A percentile compares a stretch with the other conserved stretches of the same genome.
phyloP scores from a whole-genome alignment of 2,113 vertebrate species.

The Australoheros scitulus region DNA sequence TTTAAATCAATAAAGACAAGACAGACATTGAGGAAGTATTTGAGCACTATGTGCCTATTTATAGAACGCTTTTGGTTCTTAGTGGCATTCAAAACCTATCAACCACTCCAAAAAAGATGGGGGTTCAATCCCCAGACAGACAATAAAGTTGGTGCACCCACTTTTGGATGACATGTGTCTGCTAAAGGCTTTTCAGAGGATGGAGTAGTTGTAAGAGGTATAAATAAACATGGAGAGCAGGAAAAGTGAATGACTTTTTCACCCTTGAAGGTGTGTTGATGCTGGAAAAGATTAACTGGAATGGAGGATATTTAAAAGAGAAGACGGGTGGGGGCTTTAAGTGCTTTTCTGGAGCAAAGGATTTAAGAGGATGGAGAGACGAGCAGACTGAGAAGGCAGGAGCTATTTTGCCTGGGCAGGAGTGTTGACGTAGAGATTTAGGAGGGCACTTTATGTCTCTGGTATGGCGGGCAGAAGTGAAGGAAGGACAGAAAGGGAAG shows the following conservation, averaged over 20 bases:
- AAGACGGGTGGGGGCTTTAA: neutral
- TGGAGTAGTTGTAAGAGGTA: neutral
- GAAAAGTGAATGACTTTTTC: slow-evolving; percentile 1
- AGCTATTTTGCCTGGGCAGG: neutral
- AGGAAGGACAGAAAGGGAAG: neutral
- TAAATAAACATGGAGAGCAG: neutral
- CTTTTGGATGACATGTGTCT: neutral
- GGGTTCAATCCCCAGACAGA: neutral
- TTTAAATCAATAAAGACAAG: neutral
- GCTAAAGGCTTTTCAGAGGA: neutral
- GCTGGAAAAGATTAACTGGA: neutral
- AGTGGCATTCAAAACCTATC: neutral
- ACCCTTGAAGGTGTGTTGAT: neutral
- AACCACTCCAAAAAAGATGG: neutral
- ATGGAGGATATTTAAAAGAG: neutral
- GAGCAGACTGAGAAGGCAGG: neutral
- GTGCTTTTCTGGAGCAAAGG: neutral
- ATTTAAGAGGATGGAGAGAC: neutral
- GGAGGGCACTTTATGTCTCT: neutral
- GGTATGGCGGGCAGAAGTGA: neutral
- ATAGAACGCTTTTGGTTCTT: neutral
- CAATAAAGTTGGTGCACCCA: neutral
- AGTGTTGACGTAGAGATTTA: neutral
- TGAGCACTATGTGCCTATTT: neutral
- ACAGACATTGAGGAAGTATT: neutral